Percentiles rank a stretch among this genome's conserved stretches.
phyloP scores from a whole-genome alignment of 2,888 invertebrate species.

The Lepidochitona cinerea region DNA sequence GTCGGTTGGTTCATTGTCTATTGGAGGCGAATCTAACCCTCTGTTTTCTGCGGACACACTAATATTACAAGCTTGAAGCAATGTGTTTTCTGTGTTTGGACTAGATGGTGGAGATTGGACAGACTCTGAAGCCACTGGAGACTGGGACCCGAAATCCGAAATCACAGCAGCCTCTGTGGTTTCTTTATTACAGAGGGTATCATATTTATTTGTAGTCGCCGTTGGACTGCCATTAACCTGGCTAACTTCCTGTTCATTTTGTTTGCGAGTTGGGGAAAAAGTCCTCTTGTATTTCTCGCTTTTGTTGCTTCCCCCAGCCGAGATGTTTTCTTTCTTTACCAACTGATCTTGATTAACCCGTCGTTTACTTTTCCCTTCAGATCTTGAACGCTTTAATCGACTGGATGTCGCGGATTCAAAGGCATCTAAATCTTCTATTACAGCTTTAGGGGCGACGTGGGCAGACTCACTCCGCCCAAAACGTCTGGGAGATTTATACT shows the following conservation, averaged over 20 bases:
- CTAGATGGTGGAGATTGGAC: not conserved
- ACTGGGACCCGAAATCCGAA: not conserved
- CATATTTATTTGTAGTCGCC: not conserved
- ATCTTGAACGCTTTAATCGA: not conserved
- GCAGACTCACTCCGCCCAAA: not conserved
- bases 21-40: too few relatives aligned
- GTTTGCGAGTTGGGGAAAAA: slow-evolving; percentile 11
- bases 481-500: not conserved
- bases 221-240: not conserved
- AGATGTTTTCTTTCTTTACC: not conserved
- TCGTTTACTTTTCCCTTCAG: not conserved
- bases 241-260: not conserved
- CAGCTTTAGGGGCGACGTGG: not conserved
- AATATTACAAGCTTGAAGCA: too few relatives aligned
- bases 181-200: not conserved
- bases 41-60: too few relatives aligned
- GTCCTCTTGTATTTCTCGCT: slow-evolving; percentile 12
- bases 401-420: not conserved
- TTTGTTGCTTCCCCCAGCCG: not conserved
- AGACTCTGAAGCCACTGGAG: too few relatives aligned
- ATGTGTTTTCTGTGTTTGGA: not conserved
- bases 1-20: too few relatives aligned
- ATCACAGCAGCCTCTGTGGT: not conserved
- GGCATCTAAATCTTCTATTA: not conserved
- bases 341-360: not conserved